Conservation (phyloP, 2,888 invertebrate species). For the Darwinula stevensoni region DNA sequence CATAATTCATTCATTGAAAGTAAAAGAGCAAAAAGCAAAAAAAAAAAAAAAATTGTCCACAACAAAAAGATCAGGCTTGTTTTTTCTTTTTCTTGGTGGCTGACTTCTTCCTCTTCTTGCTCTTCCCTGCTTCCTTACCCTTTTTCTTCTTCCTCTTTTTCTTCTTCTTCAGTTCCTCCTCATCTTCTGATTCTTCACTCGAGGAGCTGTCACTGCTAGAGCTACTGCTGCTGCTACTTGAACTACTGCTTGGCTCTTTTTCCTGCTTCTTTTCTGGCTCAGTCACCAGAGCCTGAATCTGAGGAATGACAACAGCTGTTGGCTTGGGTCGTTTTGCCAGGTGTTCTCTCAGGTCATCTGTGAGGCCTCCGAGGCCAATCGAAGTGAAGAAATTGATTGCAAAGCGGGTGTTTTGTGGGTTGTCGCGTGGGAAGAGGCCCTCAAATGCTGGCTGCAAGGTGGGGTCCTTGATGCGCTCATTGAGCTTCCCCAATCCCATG, state of each 20-base stretch:
- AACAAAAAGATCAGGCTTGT: no score
- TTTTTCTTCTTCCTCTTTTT: no score
- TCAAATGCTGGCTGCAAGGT: conserved; percentile 57
- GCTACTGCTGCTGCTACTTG: conserved; percentile 8
- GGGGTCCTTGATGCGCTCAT: conserved; percentile 60
- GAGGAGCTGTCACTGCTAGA: conserved; percentile 5
- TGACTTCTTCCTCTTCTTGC: not conserved
- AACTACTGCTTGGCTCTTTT: no score
- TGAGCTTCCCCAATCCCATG: conserved; percentile 74
- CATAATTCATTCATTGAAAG: no score
- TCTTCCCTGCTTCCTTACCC: not conserved
- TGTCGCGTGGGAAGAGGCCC: conserved; percentile 78
- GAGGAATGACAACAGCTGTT: conserved; percentile 10
- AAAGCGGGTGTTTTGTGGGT: conserved; percentile 85
- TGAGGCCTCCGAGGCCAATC: conserved; percentile 82
- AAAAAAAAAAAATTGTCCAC: no score
- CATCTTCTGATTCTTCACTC: conserved; percentile 9
- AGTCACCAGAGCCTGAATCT: conserved; percentile 7
- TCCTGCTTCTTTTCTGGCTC: conserved; percentile 7
- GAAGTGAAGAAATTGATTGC: conserved; percentile 94
- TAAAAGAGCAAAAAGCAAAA: no score
- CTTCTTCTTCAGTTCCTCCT: conserved; percentile 4
- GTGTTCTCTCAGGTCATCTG: conserved; percentile 34
- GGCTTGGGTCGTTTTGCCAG: conserved; percentile 36
- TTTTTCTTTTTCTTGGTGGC: not conserved